These are phyloP conservation scores for Bicyclus anynana DNA, from an alignment of 1,140 invertebrate genomes.

Conservation along the genomic window DNA sequence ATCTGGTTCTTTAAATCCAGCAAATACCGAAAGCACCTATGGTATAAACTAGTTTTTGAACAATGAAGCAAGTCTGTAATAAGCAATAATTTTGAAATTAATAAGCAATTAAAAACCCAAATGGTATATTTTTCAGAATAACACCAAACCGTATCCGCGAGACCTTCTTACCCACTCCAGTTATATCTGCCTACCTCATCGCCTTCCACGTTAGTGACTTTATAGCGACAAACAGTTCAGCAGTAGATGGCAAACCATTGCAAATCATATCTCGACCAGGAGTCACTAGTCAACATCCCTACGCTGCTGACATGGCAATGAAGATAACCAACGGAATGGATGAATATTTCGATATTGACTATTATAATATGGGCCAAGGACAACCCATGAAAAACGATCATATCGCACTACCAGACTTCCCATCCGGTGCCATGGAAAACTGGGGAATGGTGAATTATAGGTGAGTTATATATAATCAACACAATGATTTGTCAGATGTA, in stretches of 20 bases:
- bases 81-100: too few relatives aligned
- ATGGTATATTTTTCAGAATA: constrained; percentile 23
- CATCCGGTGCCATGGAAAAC: constrained; percentile 83
- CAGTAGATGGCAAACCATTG: constrained; percentile 70
- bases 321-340: constrained; percentile 75
- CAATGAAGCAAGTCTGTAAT: too few relatives aligned
- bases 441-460: constrained; percentile 84
- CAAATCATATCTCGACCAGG: constrained; percentile 59
- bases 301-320: constrained; percentile 76
- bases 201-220: constrained; percentile 92
- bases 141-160: constrained; percentile 42
- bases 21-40: too few relatives aligned
- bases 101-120: too few relatives aligned
- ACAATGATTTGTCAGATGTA: not conserved
- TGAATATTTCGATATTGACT: constrained; percentile 71
- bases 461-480: constrained; percentile 30
- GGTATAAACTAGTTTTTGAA: too few relatives aligned
- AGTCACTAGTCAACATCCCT: constrained; percentile 64
- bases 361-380: constrained; percentile 68
- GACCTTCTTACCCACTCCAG: constrained; percentile 77
- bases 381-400: constrained; percentile 78
- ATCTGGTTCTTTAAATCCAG: too few relatives aligned
- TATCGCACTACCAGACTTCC: constrained; percentile 85
- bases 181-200: constrained; percentile 92
- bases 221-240: constrained; percentile 38